These are phyloP conservation scores for Fundulus diaphanus DNA, from an alignment of 2,797 vertebrate species.

Conservation along the genomic window DNA sequence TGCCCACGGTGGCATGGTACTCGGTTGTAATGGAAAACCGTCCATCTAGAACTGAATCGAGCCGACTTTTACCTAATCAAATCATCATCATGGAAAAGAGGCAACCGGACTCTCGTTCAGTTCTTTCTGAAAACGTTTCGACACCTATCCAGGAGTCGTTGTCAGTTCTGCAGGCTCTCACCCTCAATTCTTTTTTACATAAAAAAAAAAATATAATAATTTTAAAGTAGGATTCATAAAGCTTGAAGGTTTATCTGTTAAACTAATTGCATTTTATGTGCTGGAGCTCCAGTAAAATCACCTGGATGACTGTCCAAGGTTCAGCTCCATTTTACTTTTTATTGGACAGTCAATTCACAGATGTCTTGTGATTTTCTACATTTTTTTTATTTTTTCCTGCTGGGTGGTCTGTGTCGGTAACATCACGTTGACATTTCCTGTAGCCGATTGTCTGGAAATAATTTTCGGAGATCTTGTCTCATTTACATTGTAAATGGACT, in stretches of 20 bases:
- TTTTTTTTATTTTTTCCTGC: no score
- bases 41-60: no score
- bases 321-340: neutral
- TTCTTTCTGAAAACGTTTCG: no score
- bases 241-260: neutral
- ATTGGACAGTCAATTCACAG: neutral
- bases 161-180: no score
- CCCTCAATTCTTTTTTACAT: neutral
- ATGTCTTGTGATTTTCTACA: conserved; percentile 5
- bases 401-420: conserved; percentile 24
- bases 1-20: no score
- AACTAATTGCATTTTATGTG: neutral
- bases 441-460: conserved; percentile 58
- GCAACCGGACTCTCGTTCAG: no score
- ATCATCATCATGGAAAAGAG: no score
- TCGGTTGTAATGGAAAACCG: no score
- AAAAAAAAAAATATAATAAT: neutral
- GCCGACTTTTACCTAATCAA: no score
- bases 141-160: no score
- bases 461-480: conserved; percentile 56
- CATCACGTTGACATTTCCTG: conserved; percentile 52
- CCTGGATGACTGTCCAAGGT: neutral
- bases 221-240: neutral
- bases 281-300: neutral
- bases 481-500: conserved; percentile 69